Evolutionary conservation across 2,797 vertebrate species (phyloP).

Genomic region (Lithobates sylvaticus): DNA sequence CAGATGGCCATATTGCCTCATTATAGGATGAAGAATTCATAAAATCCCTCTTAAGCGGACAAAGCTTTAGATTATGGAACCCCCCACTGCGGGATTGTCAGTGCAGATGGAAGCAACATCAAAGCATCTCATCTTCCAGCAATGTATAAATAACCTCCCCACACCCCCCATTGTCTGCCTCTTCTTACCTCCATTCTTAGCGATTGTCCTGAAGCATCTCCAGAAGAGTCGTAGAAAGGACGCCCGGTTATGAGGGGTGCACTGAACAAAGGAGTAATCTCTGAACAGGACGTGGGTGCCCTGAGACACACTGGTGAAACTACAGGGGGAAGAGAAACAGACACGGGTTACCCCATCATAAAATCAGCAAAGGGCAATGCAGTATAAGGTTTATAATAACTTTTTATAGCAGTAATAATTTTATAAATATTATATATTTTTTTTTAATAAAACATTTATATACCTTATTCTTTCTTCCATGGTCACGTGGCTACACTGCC

Average conservation of each 20-base stretch:
- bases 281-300: conserved; percentile 95
- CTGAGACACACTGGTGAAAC: conserved; percentile 93
- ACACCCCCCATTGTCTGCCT: not conserved
- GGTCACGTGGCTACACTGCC: too few relatives aligned
- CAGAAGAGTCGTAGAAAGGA: conserved; percentile 94
- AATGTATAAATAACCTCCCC: conserved; percentile 11
- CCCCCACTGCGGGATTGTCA: conserved; percentile 28
- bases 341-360: not conserved
- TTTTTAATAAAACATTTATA: too few relatives aligned
- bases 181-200: conserved; percentile 90
- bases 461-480: too few relatives aligned
- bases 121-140: conserved; percentile 14
- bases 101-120: conserved; percentile 37
- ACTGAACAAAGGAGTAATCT: conserved; percentile 91
- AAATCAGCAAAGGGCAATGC: too few relatives aligned
- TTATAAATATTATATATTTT: too few relatives aligned
- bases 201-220: conserved; percentile 93
- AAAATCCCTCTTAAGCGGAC: conserved; percentile 34
- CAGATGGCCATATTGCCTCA: conserved; percentile 39
- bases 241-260: conserved; percentile 89
- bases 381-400: too few relatives aligned
- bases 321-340: conserved; percentile 72
- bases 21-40: conserved; percentile 41
- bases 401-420: too few relatives aligned
- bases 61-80: conserved; percentile 38